Conservation (phyloP, 1,140 invertebrate genomes). For the Formica exsecta region DNA sequence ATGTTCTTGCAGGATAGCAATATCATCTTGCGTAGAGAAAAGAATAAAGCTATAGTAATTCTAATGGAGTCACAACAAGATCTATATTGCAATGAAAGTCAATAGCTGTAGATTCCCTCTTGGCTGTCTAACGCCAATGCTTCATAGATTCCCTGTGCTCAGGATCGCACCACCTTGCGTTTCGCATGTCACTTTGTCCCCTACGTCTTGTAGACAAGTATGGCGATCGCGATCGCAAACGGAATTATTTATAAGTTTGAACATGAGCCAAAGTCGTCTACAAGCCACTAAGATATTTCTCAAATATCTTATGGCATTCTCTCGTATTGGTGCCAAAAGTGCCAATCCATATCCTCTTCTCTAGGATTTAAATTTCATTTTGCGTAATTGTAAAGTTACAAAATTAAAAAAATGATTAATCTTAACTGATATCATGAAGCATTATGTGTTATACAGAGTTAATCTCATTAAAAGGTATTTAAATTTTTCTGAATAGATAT, state of each 20-base stretch:
- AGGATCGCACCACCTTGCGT: slow-evolving; percentile 79
- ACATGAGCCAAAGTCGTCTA: slow-evolving; percentile 83
- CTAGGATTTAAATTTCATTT: not conserved
- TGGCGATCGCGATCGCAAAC: slow-evolving; percentile 83
- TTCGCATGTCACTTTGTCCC: slow-evolving; percentile 78
- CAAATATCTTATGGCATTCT: slow-evolving; percentile 65
- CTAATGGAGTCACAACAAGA: not conserved
- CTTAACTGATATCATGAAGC: not conserved
- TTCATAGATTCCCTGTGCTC: slow-evolving; percentile 82
- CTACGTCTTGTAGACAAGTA: slow-evolving; percentile 68
- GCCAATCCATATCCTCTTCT: not conserved
- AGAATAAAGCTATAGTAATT: not conserved
- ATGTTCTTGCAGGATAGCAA: not conserved
- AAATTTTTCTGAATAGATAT: not conserved
- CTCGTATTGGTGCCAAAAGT: slow-evolving; percentile 48
- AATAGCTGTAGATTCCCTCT: slow-evolving; percentile 59
- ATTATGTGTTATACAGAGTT: not conserved
- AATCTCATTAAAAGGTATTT: not conserved
- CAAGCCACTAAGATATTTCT: slow-evolving; percentile 83
- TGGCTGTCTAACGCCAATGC: slow-evolving; percentile 78
- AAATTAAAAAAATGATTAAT: not conserved
- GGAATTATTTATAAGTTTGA: slow-evolving; percentile 86
- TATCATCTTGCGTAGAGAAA: not conserved
- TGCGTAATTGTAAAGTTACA: not conserved
- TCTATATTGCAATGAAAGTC: slow-evolving; percentile 30